Evolutionary conservation across 53 echinoderm and acorn worm genomes (phyloP), one percentile per base, ranked within the genome.

Genomic region (Pentamera pediparva): DNA sequence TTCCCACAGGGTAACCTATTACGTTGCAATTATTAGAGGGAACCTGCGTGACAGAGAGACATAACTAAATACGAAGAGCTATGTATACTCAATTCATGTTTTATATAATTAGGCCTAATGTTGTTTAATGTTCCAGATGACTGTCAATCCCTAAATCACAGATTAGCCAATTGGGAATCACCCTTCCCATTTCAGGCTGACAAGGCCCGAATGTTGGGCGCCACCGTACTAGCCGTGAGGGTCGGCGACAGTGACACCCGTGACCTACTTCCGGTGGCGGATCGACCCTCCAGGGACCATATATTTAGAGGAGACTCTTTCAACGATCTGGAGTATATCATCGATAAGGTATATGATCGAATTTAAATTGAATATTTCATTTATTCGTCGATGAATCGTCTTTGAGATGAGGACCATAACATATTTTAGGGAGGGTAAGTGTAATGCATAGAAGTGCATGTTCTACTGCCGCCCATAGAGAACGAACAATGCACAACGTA

Each of bases 221-320:
- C 89, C 0, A 82, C 86, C 6, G 84, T 98, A 2, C 43, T 98
- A 19, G 98, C 98, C 3, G 89, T 98, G 0, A 74, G 98, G 9
- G 73, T 98, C 0, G 98, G 98, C 2, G 83, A 98, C 1, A 91
- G 91, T 49, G 70, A 75, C 15, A 74, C 62, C 39, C 40, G 45
- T 17, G 91, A 98, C 49, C 72, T 98, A 0, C 59, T 55, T n/a
- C 57, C 80, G 24, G 91, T 98, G 1, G 98, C 98, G 6, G 90
- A 96, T 56, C 59, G 65, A 39, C 96, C 96, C 4, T 59, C 88
- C 18, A 74, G 74, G n/a, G 77, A 91, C 6, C 90, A 98, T 37
- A 92, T 98, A 56, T 98, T 98, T 89, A 55, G 75, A 29, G 98
- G 98, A 21, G 89, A 89, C 33, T 76, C 91, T 2, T 98, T 91